phyloP scores from a whole-genome alignment of 2,113 vertebrate species.

The Rissa tridactyla region DNA sequence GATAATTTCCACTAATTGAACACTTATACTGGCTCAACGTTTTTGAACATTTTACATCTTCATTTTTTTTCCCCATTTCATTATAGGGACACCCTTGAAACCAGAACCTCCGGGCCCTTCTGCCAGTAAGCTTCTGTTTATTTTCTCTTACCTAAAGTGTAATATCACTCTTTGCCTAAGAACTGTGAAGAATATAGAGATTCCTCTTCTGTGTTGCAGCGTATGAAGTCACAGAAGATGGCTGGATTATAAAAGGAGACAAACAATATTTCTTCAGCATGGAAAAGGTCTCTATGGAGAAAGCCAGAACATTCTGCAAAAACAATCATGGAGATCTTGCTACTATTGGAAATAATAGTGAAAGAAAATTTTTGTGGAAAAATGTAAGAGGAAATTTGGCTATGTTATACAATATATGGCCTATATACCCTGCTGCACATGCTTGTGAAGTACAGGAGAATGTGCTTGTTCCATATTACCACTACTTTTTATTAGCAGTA shows the following conservation, averaged over 20 bases:
- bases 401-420: neutral
- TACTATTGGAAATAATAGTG: slow-evolving; percentile 77
- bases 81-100: slow-evolving; percentile 81
- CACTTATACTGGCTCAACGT: neutral
- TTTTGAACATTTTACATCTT: neutral
- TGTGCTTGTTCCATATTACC: neutral
- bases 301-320: slow-evolving; percentile 83
- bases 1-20: neutral
- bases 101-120: slow-evolving; percentile 72
- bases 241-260: slow-evolving; percentile 86
- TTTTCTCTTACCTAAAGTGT: neutral
- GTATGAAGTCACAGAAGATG: slow-evolving; percentile 81
- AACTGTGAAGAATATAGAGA: neutral
- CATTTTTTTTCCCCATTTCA: neutral
- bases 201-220: slow-evolving; percentile 66
- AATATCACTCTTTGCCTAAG: neutral
- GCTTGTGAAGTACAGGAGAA: neutral
- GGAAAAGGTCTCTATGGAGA: slow-evolving; percentile 78
- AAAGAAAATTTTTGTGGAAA: slow-evolving; percentile 91
- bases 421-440: neutral
- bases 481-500: neutral
- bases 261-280: slow-evolving; percentile 87
- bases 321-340: slow-evolving; percentile 83
- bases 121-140: slow-evolving; percentile 70
- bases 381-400: slow-evolving; percentile 72